phyloP scores from a whole-genome alignment of 2,888 invertebrate species.

The Gymnoscelis rufifasciata region DNA sequence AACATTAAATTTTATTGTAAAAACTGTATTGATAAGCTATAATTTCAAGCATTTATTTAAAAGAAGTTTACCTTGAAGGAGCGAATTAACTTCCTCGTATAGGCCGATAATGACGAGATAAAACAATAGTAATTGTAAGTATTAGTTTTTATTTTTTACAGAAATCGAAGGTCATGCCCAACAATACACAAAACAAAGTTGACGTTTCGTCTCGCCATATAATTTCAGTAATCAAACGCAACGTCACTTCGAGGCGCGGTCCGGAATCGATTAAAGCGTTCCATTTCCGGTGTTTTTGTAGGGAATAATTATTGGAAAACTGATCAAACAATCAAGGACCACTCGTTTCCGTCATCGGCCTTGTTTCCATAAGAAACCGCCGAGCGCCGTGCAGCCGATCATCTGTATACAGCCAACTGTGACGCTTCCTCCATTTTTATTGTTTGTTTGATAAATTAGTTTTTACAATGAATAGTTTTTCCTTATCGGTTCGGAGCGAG shows the following conservation, averaged over 20 bases:
- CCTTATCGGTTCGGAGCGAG: constrained; percentile 33
- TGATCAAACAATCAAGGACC: constrained; percentile 69
- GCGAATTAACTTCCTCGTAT: constrained; percentile 70
- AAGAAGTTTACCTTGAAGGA: constrained; percentile 64
- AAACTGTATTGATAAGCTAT: constrained; percentile 24
- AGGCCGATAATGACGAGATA: constrained; percentile 63
- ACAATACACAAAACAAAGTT: constrained; percentile 74
- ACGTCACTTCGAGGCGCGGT: constrained; percentile 69
- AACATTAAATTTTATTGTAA: constrained; percentile 15
- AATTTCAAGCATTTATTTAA: constrained; percentile 32
- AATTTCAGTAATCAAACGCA: constrained; percentile 74
- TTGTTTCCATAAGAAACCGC: constrained; percentile 57
- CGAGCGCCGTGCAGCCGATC: constrained; percentile 65
- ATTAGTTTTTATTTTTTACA: constrained; percentile 73
- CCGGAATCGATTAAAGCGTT: constrained; percentile 74
- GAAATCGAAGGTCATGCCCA: constrained; percentile 60
- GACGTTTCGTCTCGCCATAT: constrained; percentile 72
- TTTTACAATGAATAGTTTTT: constrained; percentile 67
- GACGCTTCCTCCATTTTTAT: constrained; percentile 75
- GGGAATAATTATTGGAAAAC: constrained; percentile 71
- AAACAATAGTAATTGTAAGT: constrained; percentile 64
- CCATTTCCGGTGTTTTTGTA: constrained; percentile 74
- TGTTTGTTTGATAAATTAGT: constrained; percentile 72
- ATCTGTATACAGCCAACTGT: constrained; percentile 69
- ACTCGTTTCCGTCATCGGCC: constrained; percentile 59